Conservation (phyloP, 2,113 vertebrate genomes). For the Percina caprodes region DNA sequence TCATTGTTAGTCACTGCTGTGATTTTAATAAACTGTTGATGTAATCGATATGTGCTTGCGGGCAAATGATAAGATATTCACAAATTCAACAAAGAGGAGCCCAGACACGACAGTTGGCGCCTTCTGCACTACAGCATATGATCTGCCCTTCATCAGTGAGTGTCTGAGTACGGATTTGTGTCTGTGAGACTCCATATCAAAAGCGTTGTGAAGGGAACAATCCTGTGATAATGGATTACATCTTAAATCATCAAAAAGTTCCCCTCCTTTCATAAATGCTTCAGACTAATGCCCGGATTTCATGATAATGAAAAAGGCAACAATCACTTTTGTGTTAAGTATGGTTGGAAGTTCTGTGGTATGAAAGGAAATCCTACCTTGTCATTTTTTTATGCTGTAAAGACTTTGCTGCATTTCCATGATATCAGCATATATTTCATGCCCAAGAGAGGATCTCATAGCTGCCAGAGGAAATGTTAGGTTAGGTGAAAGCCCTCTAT, state of each 20-base stretch:
- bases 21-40: slow-evolving; percentile 47
- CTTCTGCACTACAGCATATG: slow-evolving; percentile 7
- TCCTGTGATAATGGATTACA: slow-evolving; percentile 27
- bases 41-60: slow-evolving; percentile 35
- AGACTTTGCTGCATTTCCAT: slow-evolving; percentile 10
- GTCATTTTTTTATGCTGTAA: slow-evolving; percentile 1
- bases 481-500: slow-evolving; percentile 37
- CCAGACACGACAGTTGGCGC: slow-evolving; percentile 16
- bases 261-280: slow-evolving; percentile 1
- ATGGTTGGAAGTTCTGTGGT: background rate
- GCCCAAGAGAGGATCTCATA: background rate
- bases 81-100: slow-evolving; percentile 11
- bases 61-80: slow-evolving; percentile 15
- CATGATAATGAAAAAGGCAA: slow-evolving; percentile 34
- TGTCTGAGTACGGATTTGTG: slow-evolving; percentile 14
- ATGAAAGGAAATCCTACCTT: slow-evolving; percentile 8
- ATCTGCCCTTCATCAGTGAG: slow-evolving; percentile 10
- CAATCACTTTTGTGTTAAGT: background rate
- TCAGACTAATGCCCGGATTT: slow-evolving; percentile 11
- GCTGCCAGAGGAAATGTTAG: slow-evolving; percentile 37
- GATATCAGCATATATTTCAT: slow-evolving; percentile 16
- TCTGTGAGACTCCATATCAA: slow-evolving; percentile 20
- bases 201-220: slow-evolving; percentile 24
- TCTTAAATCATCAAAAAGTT: slow-evolving; percentile 18
- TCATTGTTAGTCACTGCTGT: slow-evolving; percentile 6